Base-by-base conservation (phyloP, 2,888 invertebrate species). In the Heteropelma amictum region DNA sequence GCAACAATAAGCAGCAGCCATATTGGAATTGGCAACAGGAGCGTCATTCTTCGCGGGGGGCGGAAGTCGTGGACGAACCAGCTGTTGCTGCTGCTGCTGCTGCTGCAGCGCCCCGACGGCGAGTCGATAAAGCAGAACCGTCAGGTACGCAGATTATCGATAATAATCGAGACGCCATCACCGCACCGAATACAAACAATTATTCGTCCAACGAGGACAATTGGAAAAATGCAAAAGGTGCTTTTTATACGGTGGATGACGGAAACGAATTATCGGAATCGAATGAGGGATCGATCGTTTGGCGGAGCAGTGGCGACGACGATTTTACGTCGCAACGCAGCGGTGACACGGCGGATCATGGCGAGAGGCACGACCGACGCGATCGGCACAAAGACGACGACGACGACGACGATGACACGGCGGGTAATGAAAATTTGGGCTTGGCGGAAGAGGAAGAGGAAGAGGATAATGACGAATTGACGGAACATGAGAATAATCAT, bases 341-440 rank as follows among this genome's bases (percentile, higher is more conserved):
- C n/a, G n/a, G n/a, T n/a, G n/a, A n/a, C n/a, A n/a, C n/a, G n/a
- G n/a, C n/a, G n/a, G n/a, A n/a, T n/a, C n/a, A n/a, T n/a, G n/a
- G n/a, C n/a, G n/a, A n/a, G n/a, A n/a, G n/a, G n/a, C n/a, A n/a
- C n/a, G n/a, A n/a, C n/a, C n/a, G n/a, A n/a, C n/a, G n/a, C n/a
- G n/a, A n/a, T n/a, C n/a, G n/a, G n/a, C n/a, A n/a, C n/a, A n/a
- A n/a, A n/a, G n/a, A n/a, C 76, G 84, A 85, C 77, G 83, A 84
- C 58, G 58, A 79, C 61, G 82, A 84, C 21, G 76, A 79, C 54
- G 74, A 78, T 19, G 65, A 65, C 12, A 35, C 17, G n/a, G 19
- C 19, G 2, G n/a, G 1, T 1, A 3, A 72, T n/a, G 72, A 65
- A 53, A 54, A 68, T 26, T 65, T 67, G 65, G 2, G 60, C 76